Evolutionary conservation across 1,140 invertebrate genomes (phyloP).

Genomic region (Atta texana): DNA sequence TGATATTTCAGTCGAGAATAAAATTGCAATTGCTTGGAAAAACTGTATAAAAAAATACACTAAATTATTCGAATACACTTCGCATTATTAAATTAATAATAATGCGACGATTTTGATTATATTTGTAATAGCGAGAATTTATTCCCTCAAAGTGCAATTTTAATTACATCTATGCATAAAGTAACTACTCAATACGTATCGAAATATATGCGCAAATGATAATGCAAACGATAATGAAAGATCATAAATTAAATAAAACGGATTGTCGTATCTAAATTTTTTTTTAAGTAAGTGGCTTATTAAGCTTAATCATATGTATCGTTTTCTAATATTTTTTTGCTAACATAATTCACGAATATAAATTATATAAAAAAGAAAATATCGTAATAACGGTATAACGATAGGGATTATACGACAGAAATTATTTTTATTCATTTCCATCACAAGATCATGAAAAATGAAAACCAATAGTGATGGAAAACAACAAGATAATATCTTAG

Average conservation of each 20-base stretch:
- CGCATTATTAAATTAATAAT: neutral
- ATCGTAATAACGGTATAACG: neutral
- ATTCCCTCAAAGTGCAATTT: slow-evolving; percentile 22
- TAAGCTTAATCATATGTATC: neutral
- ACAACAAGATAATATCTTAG: neutral
- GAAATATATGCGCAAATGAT: neutral
- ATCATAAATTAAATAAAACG: neutral
- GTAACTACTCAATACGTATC: neutral
- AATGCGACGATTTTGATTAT: slow-evolving; percentile 4
- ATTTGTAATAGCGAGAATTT: slow-evolving; percentile 42
- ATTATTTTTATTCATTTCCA: neutral
- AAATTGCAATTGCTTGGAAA: slow-evolving; percentile 12
- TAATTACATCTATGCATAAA: slow-evolving; percentile 31
- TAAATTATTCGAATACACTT: neutral
- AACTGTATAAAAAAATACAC: neutral
- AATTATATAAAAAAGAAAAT: neutral
- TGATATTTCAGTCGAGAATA: slow-evolving; percentile 3
- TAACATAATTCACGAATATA: neutral
- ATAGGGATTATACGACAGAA: neutral
- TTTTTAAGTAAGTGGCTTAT: neutral
- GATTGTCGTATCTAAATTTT: neutral
- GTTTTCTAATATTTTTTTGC: neutral
- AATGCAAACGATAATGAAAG: slow-evolving; percentile 14
- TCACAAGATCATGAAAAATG: neutral
- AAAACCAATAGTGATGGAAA: neutral